phyloP scores from a whole-genome alignment of 2,888 invertebrate species.

The Herminia tarsipennalis region DNA sequence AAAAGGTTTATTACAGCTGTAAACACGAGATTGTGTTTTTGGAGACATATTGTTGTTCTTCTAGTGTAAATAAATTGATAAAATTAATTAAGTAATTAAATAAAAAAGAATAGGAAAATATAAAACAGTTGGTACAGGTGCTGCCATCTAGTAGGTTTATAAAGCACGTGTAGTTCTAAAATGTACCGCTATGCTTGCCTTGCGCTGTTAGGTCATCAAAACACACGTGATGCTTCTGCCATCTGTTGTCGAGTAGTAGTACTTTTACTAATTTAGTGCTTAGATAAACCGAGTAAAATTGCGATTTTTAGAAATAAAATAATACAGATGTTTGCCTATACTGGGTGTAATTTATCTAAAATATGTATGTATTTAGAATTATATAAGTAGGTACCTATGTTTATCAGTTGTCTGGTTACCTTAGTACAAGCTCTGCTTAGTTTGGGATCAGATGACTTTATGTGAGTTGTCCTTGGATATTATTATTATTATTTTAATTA shows the following conservation, averaged over 20 bases:
- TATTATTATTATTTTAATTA: too few relatives aligned
- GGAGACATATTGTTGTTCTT: constrained; percentile 7
- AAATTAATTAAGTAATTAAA: constrained; percentile 13
- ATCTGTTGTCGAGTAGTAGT: constrained; percentile 59
- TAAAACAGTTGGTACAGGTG: neutral
- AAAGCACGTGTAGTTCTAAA: neutral
- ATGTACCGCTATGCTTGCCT: neutral
- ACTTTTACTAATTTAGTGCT: too few relatives aligned
- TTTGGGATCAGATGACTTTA: too few relatives aligned
- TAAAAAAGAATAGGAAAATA: neutral
- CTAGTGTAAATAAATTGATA: constrained; percentile 9
- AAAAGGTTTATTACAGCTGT: constrained; percentile 39
- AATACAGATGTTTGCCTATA: too few relatives aligned
- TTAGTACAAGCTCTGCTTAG: too few relatives aligned
- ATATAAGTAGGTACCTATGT: too few relatives aligned
- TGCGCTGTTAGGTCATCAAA: too few relatives aligned
- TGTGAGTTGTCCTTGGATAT: too few relatives aligned
- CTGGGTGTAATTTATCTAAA: too few relatives aligned
- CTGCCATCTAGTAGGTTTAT: constrained; percentile 48
- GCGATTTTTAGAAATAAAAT: neutral
- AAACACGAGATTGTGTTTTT: constrained; percentile 22
- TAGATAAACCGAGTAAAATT: too few relatives aligned
- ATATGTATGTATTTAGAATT: too few relatives aligned
- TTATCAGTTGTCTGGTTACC: too few relatives aligned
- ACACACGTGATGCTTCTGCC: constrained; percentile 37